Percentiles rank a stretch among this genome's conserved stretches.
phyloP scores from a whole-genome alignment of 2,797 vertebrate genomes.

The Holocentrus rufus region DNA sequence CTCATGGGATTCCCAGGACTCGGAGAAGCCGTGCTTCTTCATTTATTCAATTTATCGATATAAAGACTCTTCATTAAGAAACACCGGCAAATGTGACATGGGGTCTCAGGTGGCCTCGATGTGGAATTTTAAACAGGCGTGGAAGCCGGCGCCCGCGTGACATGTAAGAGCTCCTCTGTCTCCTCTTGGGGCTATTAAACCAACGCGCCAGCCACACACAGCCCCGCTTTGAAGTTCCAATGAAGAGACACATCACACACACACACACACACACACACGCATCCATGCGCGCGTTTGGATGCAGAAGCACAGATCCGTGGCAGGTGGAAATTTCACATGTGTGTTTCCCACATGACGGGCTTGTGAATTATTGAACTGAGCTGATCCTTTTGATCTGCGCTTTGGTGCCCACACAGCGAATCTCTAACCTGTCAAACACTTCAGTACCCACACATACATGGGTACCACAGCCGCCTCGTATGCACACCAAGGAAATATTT shows the following conservation, averaged over 20 bases:
- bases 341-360: conserved; percentile 57
- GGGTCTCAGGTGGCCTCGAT: conserved; percentile 73
- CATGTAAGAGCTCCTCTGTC: conserved; percentile 51
- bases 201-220: conserved; percentile 45
- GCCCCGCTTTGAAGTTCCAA: conserved; percentile 60
- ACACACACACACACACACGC: conserved; percentile 29
- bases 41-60: conserved; percentile 82
- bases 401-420: conserved; percentile 57
- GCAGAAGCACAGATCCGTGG: conserved; percentile 39
- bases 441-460: conserved; percentile 53
- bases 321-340: conserved; percentile 64
- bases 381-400: conserved; percentile 70
- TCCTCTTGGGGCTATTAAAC: conserved; percentile 64
- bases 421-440: conserved; percentile 69
- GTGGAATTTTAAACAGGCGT: conserved; percentile 70
- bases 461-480: conserved; percentile 28
- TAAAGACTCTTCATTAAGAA: conserved; percentile 80
- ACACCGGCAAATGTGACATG: conserved; percentile 71
- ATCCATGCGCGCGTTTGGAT: conserved; percentile 25
- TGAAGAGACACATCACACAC: conserved; percentile 36
- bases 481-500: conserved; percentile 27
- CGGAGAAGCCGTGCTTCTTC: conserved; percentile 66
- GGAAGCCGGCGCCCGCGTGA: conserved; percentile 57
- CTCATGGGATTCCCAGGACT: conserved; percentile 73
- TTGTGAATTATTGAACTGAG: conserved; percentile 78